These are phyloP conservation scores for Drosophila lacertosa DNA, from an alignment of 1,140 invertebrate species.

Conservation along the genomic window DNA sequence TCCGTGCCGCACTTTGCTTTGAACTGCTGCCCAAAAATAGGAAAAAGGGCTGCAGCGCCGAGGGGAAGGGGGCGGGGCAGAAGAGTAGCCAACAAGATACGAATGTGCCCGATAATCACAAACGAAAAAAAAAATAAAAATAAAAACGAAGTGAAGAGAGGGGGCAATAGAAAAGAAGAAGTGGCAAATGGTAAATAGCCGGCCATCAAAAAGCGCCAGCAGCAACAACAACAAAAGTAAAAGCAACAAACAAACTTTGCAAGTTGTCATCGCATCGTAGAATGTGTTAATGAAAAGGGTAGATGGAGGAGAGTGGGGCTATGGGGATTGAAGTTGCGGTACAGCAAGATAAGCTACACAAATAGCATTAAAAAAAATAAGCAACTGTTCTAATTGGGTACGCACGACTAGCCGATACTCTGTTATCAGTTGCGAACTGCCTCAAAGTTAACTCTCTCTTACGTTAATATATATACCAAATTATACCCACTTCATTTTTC, in stretches of 20 bases:
- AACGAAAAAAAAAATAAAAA: not conserved
- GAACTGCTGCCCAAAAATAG: constrained; percentile 42
- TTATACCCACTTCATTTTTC: no score
- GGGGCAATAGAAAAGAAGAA: constrained; percentile 9
- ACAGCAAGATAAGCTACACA: constrained; percentile 64
- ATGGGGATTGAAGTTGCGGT: not conserved
- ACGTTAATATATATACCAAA: no score
- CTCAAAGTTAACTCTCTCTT: no score
- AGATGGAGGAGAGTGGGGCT: constrained; percentile 13
- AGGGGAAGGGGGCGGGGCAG: not conserved
- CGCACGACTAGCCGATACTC: no score
- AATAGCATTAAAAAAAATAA: constrained; percentile 31
- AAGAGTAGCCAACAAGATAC: constrained; percentile 40
- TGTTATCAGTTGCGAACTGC: no score
- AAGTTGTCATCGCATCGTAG: constrained; percentile 32
- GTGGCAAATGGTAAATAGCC: constrained; percentile 36
- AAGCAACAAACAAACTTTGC: constrained; percentile 29
- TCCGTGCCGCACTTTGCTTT: constrained; percentile 51
- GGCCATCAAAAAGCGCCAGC: constrained; percentile 46
- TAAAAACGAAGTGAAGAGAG: no score
- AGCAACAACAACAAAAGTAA: constrained; percentile 11
- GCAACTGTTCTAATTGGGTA: no score
- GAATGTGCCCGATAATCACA: constrained; percentile 12
- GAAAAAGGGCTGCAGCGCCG: not conserved
- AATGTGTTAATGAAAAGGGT: constrained; percentile 47